Evolutionary conservation across 2,113 vertebrate species (phyloP).

Genomic region (Actenoides lindsayi): DNA sequence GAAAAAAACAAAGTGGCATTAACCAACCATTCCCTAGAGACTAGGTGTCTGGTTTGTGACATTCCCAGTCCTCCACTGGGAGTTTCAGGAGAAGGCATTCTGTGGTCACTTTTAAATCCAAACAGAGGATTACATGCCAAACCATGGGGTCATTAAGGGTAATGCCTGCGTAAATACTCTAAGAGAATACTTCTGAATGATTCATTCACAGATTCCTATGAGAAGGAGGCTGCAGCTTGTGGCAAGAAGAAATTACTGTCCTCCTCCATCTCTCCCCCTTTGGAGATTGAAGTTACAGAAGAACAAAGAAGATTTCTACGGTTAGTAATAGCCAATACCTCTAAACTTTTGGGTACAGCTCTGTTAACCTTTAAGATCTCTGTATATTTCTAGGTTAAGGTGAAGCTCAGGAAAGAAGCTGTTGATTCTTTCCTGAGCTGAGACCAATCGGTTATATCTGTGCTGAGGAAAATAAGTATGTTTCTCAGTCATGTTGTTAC

Average conservation of each 20-base stretch:
- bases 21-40: slow-evolving; percentile 36
- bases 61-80: slow-evolving; percentile 28
- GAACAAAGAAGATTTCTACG: slow-evolving; percentile 88
- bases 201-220: slow-evolving; percentile 87
- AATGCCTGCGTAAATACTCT: slow-evolving; percentile 26
- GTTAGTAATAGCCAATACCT: slow-evolving; percentile 67
- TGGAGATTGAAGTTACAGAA: slow-evolving; percentile 86
- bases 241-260: slow-evolving; percentile 85
- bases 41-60: slow-evolving; percentile 40
- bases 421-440: not conserved
- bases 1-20: slow-evolving; percentile 62
- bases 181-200: slow-evolving; percentile 26
- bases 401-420: not conserved
- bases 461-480: not conserved
- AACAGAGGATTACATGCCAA: slow-evolving; percentile 29
- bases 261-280: slow-evolving; percentile 86
- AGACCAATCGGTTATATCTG: not conserved
- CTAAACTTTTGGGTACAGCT: not conserved
- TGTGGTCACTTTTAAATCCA: slow-evolving; percentile 55
- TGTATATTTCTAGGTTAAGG: not conserved
- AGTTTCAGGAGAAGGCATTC: slow-evolving; percentile 47
- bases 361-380: not conserved
- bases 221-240: slow-evolving; percentile 77
- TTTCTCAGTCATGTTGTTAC: not conserved
- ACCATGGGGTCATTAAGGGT: slow-evolving; percentile 38